Conservation (phyloP, 2,113 vertebrate species). For the Sebastes schlegelii region DNA sequence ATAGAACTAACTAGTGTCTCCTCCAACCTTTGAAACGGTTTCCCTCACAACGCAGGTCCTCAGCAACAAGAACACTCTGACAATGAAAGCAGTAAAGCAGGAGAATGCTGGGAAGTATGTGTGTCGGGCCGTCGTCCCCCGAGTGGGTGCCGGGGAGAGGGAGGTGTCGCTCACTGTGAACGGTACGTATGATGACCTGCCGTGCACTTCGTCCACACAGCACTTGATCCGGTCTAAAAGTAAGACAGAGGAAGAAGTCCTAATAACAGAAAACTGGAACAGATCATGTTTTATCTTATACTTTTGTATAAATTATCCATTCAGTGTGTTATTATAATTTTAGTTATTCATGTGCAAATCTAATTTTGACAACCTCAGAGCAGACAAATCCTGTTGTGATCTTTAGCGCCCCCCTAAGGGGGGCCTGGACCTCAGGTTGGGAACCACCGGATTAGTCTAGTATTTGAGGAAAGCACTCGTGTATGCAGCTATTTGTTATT, state of each 20-base stretch:
- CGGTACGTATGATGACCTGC: conserved; percentile 77
- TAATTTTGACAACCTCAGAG: too few species aligned
- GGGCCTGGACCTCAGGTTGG: too few species aligned
- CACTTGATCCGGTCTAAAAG: not conserved
- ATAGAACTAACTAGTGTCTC: not conserved
- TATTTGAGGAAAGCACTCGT: not conserved
- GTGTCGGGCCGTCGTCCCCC: conserved; percentile 91
- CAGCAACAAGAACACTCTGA: conserved; percentile 93
- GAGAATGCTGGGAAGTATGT: conserved; percentile 94
- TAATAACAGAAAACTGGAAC: too few species aligned
- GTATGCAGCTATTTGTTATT: not conserved
- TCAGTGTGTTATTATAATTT: too few species aligned
- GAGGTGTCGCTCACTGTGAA: conserved; percentile 93
- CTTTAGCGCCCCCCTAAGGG: too few species aligned
- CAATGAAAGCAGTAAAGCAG: conserved; percentile 89
- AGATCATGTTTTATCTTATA: too few species aligned
- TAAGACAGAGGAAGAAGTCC: not conserved
- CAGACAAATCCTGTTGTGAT: too few species aligned
- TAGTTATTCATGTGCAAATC: too few species aligned
- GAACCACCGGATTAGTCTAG: not conserved
- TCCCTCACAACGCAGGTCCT: conserved; percentile 85
- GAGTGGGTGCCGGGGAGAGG: conserved; percentile 90
- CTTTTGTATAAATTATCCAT: too few species aligned
- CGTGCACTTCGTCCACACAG: not conserved
- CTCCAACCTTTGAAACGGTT: conserved; percentile 18